A percentile compares a stretch with the other conserved stretches of the same genome.
Conservation (phyloP, 2,888 invertebrate species). For the Euplagia quadripunctaria region DNA sequence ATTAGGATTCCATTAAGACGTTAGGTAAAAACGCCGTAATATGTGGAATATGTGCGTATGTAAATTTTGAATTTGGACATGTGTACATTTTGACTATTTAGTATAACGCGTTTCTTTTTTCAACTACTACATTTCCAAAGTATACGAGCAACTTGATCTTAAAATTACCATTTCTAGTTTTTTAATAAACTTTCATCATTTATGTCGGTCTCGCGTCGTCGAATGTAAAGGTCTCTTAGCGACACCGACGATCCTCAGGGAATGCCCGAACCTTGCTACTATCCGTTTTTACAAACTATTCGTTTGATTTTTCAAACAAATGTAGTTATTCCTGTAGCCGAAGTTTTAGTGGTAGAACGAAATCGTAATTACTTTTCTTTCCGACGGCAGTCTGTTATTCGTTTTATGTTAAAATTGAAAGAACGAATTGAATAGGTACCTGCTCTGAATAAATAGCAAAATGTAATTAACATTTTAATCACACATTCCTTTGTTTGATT, state of each 20-base stretch:
- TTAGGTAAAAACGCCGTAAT: too few species aligned
- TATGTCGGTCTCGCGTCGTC: background rate
- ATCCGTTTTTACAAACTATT: constrained; percentile 31
- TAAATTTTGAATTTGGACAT: too few species aligned
- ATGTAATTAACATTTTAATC: constrained; percentile 9
- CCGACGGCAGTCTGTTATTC: background rate
- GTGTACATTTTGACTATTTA: too few species aligned
- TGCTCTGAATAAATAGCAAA: background rate
- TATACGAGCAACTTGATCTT: too few species aligned
- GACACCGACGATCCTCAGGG: background rate
- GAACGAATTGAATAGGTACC: background rate
- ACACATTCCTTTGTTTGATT: constrained; percentile 9
- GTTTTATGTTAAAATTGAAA: constrained; percentile 2
- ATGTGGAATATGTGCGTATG: too few species aligned
- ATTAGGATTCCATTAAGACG: too few species aligned
- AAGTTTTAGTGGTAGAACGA: background rate
- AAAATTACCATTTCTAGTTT: too few species aligned
- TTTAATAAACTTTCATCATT: too few species aligned
- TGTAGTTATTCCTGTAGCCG: background rate
- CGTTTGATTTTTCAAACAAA: constrained; percentile 17
- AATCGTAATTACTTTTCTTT: constrained; percentile 10
- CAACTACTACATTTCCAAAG: too few species aligned
- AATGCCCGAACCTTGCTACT: background rate
- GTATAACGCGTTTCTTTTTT: too few species aligned
- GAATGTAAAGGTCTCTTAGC: background rate